Base-by-base conservation (phyloP, 2,888 invertebrate genomes). In the Brachypterus glaber region DNA sequence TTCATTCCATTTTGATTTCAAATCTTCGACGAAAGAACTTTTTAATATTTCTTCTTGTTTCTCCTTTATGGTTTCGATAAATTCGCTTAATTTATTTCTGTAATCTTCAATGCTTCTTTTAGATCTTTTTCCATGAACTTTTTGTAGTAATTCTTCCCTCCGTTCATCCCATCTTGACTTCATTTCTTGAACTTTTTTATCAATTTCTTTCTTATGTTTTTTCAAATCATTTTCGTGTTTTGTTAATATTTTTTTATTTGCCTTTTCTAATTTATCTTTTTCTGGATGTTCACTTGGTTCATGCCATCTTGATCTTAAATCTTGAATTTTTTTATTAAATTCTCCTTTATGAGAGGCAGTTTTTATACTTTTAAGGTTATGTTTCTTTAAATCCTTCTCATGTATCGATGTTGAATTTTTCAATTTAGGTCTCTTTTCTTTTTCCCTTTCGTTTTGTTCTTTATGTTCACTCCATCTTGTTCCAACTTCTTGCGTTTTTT, bases 111-210 rank as follows among this genome's bases (percentile, higher is more conserved):
- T n/a, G n/a, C n/a, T n/a, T n/a, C n/a, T n/a, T n/a, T n/a, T n/a
- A 9, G 27, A 5, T 11, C 27, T 27, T 11, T 27, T 27, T 11
- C 8, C 5, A 5, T 13, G 8, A 9, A 21, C 5, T 5, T 7
- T 7, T 21, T 21, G 21, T 4, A 9, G 12, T 13, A 27, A 27
- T 4, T 5, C 12, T 4, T 27, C 12, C 12, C 12, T 27, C 12
- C 12, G 27, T 5, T 27, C 27, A 13, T 27, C 27, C 27, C 27
- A 27, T 5, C 35, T 38, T 13, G 35, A 35, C 16, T 32, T 41
- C 2, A 24, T 38, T 26, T 46, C 46, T 9, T 39, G 42, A 17
- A 44, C 27, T 35, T 37, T 45, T n/a, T 30, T 18, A 29, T 37
- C 43, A 12, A 43, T 16, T 13, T 45, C 39, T 8, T 35, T 14